Evolutionary conservation across 2,113 vertebrate genomes (phyloP).

Genomic region (Rhinichthys klamathensis): DNA sequence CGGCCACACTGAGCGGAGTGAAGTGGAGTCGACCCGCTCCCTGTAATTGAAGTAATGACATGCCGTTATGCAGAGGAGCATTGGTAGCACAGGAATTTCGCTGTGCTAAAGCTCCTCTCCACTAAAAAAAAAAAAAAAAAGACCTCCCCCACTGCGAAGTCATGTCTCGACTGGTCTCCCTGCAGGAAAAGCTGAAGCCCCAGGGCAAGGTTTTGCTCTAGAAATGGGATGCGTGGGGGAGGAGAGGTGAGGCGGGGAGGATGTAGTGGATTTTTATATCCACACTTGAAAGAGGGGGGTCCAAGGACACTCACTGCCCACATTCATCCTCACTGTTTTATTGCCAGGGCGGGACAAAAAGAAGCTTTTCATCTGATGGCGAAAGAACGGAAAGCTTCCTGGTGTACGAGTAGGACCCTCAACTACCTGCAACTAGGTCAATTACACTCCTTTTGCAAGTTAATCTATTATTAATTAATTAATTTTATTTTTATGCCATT

Average conservation of each 20-base stretch:
- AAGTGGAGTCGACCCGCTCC: constrained; percentile 20
- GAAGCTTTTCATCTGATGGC: background rate
- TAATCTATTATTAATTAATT: background rate
- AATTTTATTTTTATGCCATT: background rate
- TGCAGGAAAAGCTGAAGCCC: constrained; percentile 29
- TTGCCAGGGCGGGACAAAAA: background rate
- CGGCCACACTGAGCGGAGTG: background rate
- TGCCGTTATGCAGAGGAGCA: constrained; percentile 29
- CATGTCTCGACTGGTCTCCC: constrained; percentile 48
- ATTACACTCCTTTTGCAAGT: background rate
- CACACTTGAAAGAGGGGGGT: background rate
- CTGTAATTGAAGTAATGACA: constrained; percentile 57
- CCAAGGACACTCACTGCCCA: constrained; percentile 4
- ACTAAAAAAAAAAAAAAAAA: background rate
- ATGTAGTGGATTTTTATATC: constrained; percentile 12
- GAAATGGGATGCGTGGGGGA: constrained; percentile 10
- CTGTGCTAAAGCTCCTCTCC: background rate
- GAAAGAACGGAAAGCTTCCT: background rate
- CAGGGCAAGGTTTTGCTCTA: constrained; percentile 6
- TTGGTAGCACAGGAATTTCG: constrained; percentile 39
- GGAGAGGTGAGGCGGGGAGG: background rate
- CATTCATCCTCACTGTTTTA: background rate
- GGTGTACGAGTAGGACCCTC: background rate
- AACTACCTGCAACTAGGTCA: background rate
- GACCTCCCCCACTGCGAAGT: background rate